Percentiles rank a stretch among this genome's conserved stretches.
Conservation (phyloP, 1,140 invertebrate genomes). For the Bombus pyrosoma region DNA sequence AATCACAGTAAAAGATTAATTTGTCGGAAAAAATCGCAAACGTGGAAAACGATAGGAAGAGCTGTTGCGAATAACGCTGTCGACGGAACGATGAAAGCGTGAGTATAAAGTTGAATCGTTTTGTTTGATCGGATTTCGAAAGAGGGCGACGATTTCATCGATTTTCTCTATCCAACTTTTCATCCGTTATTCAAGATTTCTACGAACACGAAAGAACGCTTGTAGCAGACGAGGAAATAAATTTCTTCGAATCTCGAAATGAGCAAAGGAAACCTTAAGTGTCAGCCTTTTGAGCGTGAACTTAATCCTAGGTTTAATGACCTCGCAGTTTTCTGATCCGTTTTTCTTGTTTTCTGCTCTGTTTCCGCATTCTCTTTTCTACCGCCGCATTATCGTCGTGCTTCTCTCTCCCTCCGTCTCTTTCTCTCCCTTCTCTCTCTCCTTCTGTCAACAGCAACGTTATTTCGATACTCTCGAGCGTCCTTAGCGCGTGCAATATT, state of each 20-base stretch:
- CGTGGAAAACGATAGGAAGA: too few relatives aligned
- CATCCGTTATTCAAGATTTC: conserved; percentile 24
- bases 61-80: too few relatives aligned
- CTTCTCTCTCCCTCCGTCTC: background rate
- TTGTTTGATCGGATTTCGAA: conserved; percentile 55
- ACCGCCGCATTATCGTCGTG: too few relatives aligned
- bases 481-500: conserved; percentile 37
- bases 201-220: background rate
- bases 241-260: background rate
- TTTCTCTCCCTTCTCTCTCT: background rate
- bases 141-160: conserved; percentile 62
- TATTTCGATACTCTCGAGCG: conserved; percentile 25
- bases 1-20: background rate
- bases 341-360: background rate
- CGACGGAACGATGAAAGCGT: background rate
- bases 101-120: conserved; percentile 72
- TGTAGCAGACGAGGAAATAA: background rate
- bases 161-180: conserved; percentile 51
- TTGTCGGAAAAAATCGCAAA: background rate
- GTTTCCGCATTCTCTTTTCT: background rate
- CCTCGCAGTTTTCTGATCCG: conserved; percentile 7
- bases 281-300: background rate
- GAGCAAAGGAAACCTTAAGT: background rate
- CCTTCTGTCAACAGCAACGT: conserved; percentile 18
- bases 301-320: conserved; percentile 30